Evolutionary conservation across 64 coral and sea anemone species (phyloP).

Genomic region (Acropora yongei): DNA sequence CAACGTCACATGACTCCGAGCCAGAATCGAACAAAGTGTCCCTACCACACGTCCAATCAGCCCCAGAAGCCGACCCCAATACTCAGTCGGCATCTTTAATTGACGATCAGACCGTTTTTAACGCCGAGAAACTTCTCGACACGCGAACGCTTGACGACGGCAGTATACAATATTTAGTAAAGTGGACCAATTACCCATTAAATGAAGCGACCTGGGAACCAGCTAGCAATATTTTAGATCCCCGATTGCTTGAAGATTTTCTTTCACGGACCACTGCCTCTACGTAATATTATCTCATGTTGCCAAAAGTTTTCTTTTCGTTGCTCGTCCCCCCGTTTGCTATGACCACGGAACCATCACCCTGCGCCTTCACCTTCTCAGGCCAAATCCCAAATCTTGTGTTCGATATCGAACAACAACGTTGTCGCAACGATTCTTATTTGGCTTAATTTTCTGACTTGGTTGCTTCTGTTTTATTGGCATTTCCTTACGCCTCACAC

Average conservation of each 20-base stretch:
- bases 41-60: too few relatives aligned
- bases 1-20: too few relatives aligned
- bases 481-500: background rate
- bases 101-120: slow-evolving; percentile 43
- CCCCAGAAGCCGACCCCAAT: too few relatives aligned
- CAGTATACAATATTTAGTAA: slow-evolving; percentile 28
- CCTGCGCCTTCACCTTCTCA: background rate
- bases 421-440: background rate
- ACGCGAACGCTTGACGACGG: slow-evolving; percentile 13
- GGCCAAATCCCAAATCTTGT: background rate
- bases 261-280: too few relatives aligned
- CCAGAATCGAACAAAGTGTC: too few relatives aligned
- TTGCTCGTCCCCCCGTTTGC: background rate
- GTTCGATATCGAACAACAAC: background rate
- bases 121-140: slow-evolving; percentile 35
- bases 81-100: background rate
- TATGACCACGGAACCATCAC: background rate
- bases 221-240: slow-evolving; percentile 40
- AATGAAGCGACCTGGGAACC: slow-evolving; percentile 60
- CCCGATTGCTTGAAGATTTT: slow-evolving; percentile 14
- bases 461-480: background rate
- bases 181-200: slow-evolving; percentile 33
- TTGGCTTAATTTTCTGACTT: background rate
- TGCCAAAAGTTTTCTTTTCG: background rate
- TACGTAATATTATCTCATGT: background rate